Percentiles rank a stretch among this genome's conserved stretches.
phyloP scores from a whole-genome alignment of 2,797 vertebrate genomes.

The Malurus leucopterus region DNA sequence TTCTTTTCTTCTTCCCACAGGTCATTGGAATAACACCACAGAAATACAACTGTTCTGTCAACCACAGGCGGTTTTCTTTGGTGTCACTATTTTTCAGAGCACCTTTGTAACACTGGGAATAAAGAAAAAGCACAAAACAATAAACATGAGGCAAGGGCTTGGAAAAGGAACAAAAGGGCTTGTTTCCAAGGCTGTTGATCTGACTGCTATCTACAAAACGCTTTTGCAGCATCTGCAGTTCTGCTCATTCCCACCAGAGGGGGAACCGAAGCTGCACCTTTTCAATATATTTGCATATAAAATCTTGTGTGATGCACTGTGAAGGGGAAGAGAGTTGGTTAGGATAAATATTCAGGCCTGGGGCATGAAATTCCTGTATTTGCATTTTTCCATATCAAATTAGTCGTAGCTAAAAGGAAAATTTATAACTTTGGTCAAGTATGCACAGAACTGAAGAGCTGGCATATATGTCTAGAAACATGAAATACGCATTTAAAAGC shows the following conservation, averaged over 20 bases:
- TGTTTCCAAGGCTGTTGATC: neutral
- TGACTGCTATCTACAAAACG: rapidly evolving
- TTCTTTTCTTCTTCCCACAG: neutral
- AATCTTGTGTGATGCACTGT: neutral
- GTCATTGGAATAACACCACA: neutral
- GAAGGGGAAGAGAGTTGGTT: neutral
- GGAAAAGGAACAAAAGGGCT: neutral
- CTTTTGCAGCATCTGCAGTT: constrained; percentile 20
- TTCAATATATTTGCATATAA: constrained; percentile 22
- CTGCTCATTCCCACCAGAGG: constrained; percentile 67
- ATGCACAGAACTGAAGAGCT: neutral
- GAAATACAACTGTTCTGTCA: neutral
- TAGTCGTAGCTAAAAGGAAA: neutral
- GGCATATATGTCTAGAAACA: neutral
- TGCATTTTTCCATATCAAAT: neutral
- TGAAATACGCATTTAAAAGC: neutral
- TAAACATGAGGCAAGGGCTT: neutral
- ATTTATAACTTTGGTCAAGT: neutral
- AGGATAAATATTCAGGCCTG: neutral
- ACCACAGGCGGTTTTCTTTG: neutral
- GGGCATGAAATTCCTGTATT: neutral
- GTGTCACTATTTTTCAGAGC: neutral
- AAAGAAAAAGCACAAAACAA: neutral
- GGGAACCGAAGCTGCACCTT: constrained; percentile 37
- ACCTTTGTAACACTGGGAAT: neutral